Base-by-base conservation (phyloP, 2,797 vertebrate species). In the Eptatretus atami region DNA sequence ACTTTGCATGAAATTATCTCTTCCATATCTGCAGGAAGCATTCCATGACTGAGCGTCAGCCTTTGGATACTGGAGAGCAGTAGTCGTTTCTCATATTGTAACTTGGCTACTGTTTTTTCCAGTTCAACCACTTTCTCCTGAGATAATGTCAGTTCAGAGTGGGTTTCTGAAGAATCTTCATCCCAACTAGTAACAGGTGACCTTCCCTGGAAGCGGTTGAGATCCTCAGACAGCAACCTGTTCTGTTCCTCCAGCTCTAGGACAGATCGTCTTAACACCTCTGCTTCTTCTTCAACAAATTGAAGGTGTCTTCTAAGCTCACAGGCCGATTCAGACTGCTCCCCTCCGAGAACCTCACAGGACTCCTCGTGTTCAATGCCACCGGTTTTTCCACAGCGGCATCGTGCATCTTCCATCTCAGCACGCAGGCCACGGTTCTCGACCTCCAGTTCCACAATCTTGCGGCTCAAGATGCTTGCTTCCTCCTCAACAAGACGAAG, bases 231-330 rank as follows among this genome's bases (percentile, higher is more conserved):
- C 66, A 98, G 73, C 73, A 92, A 82, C 68, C 82, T 79, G 74
- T 98, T 98, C 75, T 93, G 92, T 75, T 94, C 90, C 69, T 96
- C 92, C 0, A 95, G 86, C 76, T 98, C 92, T 0, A 85, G 81
- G 68, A 98, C 86, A 3, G 92, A 96, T 63, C 90, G 78, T 12
- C 92, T 80, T 66, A 98, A 72, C 25, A 98, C 74, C 71, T 93
- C 88, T 0, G 92, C 92, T 71, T 98, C 90, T 70, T 96, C 92
- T 70, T 98, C 90, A 65, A 95, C 87, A 9, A 96, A 96, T 68
- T 98, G 90, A 64, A 98, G 77, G 71, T 96, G 87, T n/a, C 86
- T 79, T 1, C 85, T 81, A 3, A 96, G 77, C 74, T 96, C 92
- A 0, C 74, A 73, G 8, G 82, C 83, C 0, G 87, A 93, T 70